phyloP scores from a whole-genome alignment of 2,797 vertebrate genomes.

The Acipenser oxyrinchus region DNA sequence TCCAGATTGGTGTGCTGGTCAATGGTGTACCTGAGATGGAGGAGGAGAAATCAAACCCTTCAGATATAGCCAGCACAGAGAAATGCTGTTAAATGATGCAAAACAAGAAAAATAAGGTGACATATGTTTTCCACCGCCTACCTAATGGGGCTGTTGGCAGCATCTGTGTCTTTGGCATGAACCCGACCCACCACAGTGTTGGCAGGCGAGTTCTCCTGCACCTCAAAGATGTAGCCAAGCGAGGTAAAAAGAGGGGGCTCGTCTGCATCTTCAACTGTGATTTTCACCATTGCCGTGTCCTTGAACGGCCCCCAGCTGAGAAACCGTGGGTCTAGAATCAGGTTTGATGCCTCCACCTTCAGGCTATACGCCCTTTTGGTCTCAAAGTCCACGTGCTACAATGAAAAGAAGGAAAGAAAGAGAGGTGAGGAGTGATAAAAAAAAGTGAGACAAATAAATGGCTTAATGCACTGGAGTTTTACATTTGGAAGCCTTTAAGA shows the following conservation, averaged over 20 bases:
- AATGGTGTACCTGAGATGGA: conserved; percentile 79
- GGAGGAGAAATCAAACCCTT: conserved; percentile 24
- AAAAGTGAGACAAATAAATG: neutral
- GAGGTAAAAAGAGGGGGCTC: conserved; percentile 84
- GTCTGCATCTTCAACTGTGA: conserved; percentile 85
- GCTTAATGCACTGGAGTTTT: no score
- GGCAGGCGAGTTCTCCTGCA: conserved; percentile 82
- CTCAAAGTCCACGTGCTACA: conserved; percentile 88
- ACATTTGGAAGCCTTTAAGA: no score
- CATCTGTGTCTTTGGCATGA: conserved; percentile 89
- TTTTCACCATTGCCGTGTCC: conserved; percentile 88
- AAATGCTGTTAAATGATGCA: neutral
- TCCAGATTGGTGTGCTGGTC: conserved; percentile 92
- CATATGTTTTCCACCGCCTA: conserved; percentile 32
- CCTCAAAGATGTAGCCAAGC: conserved; percentile 79
- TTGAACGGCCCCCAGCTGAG: conserved; percentile 88
- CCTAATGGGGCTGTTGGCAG: conserved; percentile 86
- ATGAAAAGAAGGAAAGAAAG: conserved; percentile 24
- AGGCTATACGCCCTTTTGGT: conserved; percentile 81
- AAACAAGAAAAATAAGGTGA: neutral
- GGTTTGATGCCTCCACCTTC: conserved; percentile 88
- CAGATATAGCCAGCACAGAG: neutral
- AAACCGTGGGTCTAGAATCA: conserved; percentile 79
- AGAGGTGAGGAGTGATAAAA: neutral
- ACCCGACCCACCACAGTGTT: conserved; percentile 84